Percentiles rank a stretch among this genome's conserved stretches.
These are phyloP conservation scores for Enteromius afrohamiltoni DNA, from an alignment of 2,797 vertebrate species.

Conservation along the genomic window DNA sequence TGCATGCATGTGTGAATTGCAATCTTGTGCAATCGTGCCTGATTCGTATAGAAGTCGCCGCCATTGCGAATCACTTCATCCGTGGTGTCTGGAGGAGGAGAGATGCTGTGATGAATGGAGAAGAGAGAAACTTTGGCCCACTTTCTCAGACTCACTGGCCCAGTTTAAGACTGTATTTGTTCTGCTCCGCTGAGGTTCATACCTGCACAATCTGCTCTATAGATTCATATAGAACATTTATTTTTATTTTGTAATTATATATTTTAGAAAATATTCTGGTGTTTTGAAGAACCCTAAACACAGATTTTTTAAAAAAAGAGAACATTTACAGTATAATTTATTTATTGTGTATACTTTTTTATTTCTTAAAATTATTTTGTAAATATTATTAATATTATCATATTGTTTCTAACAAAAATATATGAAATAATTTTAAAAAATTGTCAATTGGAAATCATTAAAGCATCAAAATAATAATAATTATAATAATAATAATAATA, in stretches of 20 bases:
- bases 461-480: neutral
- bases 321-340: no score
- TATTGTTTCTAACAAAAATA: no score
- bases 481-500: no score
- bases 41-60: neutral
- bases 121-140: constrained; percentile 40
- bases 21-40: constrained; percentile 42
- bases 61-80: neutral
- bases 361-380: neutral
- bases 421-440: no score
- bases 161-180: constrained; percentile 14
- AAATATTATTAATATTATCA: neutral
- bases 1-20: constrained; percentile 20
- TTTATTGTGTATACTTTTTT: neutral
- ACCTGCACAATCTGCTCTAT: neutral
- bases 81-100: neutral
- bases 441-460: neutral
- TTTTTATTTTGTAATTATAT: neutral
- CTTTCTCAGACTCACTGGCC: constrained; percentile 42
- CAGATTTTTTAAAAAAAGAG: no score
- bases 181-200: neutral
- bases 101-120: constrained; percentile 30
- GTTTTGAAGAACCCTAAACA: neutral
- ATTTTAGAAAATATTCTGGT: neutral
- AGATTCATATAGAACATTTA: neutral